Evolutionary conservation across 2,797 vertebrate species (phyloP), one percentile per base, ranked within the genome.

Genomic region (Bovichtus diacanthus): DNA sequence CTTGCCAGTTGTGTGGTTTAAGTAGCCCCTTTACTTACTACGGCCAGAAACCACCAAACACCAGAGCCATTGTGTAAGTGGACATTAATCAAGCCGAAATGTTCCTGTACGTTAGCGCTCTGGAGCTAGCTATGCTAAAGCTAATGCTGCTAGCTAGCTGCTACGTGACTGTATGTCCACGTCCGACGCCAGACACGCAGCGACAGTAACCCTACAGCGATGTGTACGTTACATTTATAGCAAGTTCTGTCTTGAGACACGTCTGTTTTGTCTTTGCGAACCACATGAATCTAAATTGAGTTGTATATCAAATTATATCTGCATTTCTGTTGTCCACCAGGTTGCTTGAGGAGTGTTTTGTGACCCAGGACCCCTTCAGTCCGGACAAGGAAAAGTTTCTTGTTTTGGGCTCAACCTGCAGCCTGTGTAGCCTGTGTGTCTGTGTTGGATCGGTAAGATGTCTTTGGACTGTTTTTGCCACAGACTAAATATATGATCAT

Each of bases 321-420:
- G 18, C 2, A 2, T 80, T 9, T 67, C 13, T 70, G 8, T 78
- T 53, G 1, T 59, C 31, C 78, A 3, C 0, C 55, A 98, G 97
- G 66, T 87, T 98, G 65, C 90, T 98, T 34, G 97, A 99, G 84
- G 96, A 98, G 63, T 93, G 96, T 85, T 97, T 93, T 59, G 88
- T 97, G 74, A 94, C 94, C 82, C 96, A 90, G 79, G 97, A 98
- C 86, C 97, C 97, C 7, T 98, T 98, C 91, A 94, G 87, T 60
- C 91, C 96, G 0, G 93, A 96, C 67, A 96, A 90, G 87, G 95
- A 94, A 25, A 95, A 89, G 74, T 98, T 99, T 79, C 94, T 98
- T 2, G 81, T 98, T 4, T 61, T 97, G 13, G 97, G 96, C 4
- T 97, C 97, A 0, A 85, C 10, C 0, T 98, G 97, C 90, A 95